A percentile compares a stretch with the other conserved stretches of the same genome.
These are phyloP conservation scores for Oscheius onirici DNA, from an alignment of 2,888 invertebrate species.

Conservation along the genomic window DNA sequence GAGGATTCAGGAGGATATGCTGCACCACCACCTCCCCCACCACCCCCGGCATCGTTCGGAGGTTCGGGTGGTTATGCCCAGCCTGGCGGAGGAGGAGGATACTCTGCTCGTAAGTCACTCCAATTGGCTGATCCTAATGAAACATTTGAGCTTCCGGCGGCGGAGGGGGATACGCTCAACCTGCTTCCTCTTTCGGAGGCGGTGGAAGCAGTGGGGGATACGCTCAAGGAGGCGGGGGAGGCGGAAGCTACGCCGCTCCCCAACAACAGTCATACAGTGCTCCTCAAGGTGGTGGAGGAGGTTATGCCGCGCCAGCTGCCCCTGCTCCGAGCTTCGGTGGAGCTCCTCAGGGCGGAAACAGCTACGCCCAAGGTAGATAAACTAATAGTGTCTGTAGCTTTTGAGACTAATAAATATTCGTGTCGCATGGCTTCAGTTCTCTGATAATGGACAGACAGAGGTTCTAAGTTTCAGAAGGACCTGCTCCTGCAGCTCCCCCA, in stretches of 20 bases:
- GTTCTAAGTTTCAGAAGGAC: neutral
- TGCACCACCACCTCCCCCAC: conserved; percentile 30
- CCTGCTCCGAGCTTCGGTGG: too few relatives aligned
- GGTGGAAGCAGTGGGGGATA: conserved; percentile 31
- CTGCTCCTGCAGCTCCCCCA: conserved; percentile 24
- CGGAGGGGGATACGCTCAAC: conserved; percentile 33
- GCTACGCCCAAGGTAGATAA: conserved; percentile 23
- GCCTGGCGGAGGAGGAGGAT: neutral
- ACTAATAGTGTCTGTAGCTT: neutral
- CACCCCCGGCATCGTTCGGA: conserved; percentile 4
- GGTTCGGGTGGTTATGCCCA: conserved; percentile 10
- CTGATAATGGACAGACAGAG: neutral
- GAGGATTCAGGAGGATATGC: conserved; percentile 12
- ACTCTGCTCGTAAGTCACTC: neutral
- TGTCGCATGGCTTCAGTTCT: neutral
- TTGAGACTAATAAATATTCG: too few relatives aligned
- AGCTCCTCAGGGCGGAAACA: conserved; percentile 4
- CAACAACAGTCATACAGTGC: neutral
- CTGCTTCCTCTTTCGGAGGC: conserved; percentile 5
- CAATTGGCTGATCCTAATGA: too few relatives aligned
- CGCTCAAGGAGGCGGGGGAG: conserved; percentile 23
- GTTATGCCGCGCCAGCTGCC: conserved; percentile 18
- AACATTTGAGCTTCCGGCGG: conserved; percentile 3
- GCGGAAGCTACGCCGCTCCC: conserved; percentile 1
- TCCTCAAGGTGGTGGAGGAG: neutral